Evolutionary conservation across 2,113 vertebrate genomes (phyloP).

Genomic region (Diphyllodes magnificus): DNA sequence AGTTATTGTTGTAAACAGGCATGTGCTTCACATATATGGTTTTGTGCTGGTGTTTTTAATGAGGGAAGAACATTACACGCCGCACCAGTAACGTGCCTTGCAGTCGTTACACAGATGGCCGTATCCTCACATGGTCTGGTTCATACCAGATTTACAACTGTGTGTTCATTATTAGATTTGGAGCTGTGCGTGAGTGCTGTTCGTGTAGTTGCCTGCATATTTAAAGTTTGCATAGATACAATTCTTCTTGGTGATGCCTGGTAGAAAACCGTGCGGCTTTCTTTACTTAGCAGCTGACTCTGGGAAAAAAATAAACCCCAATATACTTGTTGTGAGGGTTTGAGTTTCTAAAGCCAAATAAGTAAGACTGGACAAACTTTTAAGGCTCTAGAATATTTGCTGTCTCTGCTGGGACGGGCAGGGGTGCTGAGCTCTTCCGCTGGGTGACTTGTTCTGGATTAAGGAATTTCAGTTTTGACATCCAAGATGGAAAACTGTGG

Average conservation of each 20-base stretch:
- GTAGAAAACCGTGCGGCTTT: neutral
- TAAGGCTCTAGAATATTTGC: neutral
- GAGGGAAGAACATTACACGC: neutral
- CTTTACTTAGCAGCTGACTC: neutral
- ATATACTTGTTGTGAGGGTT: neutral
- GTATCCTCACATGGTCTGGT: neutral
- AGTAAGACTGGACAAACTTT: neutral
- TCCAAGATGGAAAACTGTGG: neutral
- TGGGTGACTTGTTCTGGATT: neutral
- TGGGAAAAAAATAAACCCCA: neutral
- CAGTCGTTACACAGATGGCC: neutral
- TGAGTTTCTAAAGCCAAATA: neutral
- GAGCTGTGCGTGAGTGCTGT: fast-evolving
- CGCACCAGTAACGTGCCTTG: neutral
- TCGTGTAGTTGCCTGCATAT: fast-evolving
- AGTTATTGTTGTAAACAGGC: constrained; percentile 17
- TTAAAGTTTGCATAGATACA: neutral
- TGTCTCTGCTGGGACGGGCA: neutral
- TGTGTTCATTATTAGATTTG: neutral
- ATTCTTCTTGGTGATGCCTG: neutral
- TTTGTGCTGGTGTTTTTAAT: constrained; percentile 2
- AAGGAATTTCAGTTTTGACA: neutral
- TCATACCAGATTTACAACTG: neutral
- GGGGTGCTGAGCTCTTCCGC: neutral
- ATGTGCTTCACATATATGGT: neutral